Evolutionary conservation across 92 coral and sea anemone genomes (phyloP).

Genomic region (Muricea muricata): DNA sequence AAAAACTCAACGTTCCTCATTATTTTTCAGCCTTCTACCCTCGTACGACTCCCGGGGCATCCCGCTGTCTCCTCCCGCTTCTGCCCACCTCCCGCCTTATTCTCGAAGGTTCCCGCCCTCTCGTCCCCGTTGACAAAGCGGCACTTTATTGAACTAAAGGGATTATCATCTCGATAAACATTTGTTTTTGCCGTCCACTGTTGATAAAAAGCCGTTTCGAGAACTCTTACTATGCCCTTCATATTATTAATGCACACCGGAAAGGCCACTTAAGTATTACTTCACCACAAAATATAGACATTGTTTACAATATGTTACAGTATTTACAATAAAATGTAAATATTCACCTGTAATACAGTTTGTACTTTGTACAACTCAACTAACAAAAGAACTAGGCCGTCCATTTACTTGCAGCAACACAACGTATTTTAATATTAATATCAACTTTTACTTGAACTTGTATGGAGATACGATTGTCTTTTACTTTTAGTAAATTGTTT

Average conservation of each 20-base stretch:
- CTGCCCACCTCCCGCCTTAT: too few relatives aligned
- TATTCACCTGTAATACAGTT: too few relatives aligned
- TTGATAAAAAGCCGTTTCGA: not conserved
- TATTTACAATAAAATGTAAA: conserved; percentile 1
- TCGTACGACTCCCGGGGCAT: too few relatives aligned
- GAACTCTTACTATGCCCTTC: not conserved
- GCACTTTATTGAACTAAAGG: too few relatives aligned
- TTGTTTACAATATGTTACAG: not conserved
- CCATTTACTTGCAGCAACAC: not conserved
- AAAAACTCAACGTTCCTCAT: too few relatives aligned
- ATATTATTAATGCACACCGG: not conserved
- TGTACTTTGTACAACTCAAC: not conserved
- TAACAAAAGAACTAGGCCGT: not conserved
- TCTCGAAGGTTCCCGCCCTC: too few relatives aligned
- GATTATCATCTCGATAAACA: too few relatives aligned
- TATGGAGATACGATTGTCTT: not conserved
- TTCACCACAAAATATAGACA: not conserved
- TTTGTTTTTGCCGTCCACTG: too few relatives aligned
- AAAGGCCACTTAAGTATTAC: not conserved
- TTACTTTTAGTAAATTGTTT: not conserved
- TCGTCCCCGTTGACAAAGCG: too few relatives aligned
- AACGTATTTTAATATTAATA: not conserved
- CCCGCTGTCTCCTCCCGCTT: too few relatives aligned
- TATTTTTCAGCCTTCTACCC: too few relatives aligned
- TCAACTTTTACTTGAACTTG: not conserved